Evolutionary conservation across 2,113 vertebrate genomes (phyloP).

Genomic region (Psilopsiagon aymara): DNA sequence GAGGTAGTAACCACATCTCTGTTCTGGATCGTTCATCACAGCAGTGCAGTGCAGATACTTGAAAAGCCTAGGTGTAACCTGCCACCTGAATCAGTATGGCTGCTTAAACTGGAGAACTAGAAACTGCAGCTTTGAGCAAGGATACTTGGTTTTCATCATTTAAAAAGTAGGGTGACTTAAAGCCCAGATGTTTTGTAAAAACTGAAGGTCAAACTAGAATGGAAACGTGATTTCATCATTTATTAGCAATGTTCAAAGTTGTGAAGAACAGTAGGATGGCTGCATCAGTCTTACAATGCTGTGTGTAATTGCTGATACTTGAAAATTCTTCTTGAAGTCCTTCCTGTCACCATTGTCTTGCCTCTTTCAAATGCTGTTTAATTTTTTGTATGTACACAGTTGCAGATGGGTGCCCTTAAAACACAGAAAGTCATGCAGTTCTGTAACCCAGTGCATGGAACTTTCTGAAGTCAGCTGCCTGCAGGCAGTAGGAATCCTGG

Average conservation of each 20-base stretch:
- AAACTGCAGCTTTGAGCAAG: not conserved
- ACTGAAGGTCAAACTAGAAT: not conserved
- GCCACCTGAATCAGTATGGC: not conserved
- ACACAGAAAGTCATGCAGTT: not conserved
- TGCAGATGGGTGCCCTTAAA: not conserved
- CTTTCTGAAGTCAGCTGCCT: not conserved
- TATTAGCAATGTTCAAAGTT: not conserved
- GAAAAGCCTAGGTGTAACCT: not conserved
- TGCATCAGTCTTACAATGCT: not conserved
- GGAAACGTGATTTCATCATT: not conserved
- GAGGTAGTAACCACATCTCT: not conserved
- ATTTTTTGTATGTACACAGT: not conserved
- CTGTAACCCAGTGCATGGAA: not conserved
- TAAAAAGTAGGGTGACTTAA: not conserved
- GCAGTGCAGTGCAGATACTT: not conserved
- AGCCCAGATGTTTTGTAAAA: not conserved
- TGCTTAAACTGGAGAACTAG: not conserved
- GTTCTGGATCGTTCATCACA: not conserved
- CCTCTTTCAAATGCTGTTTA: not conserved
- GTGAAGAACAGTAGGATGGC: not conserved
- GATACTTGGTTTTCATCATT: not conserved
- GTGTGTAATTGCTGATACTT: not conserved
- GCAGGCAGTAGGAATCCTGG: not conserved
- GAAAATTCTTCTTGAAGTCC: not conserved
- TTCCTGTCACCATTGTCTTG: not conserved